Evolutionary conservation across 2,888 invertebrate genomes (phyloP).

Genomic region (Sicus ferrugineus): DNA sequence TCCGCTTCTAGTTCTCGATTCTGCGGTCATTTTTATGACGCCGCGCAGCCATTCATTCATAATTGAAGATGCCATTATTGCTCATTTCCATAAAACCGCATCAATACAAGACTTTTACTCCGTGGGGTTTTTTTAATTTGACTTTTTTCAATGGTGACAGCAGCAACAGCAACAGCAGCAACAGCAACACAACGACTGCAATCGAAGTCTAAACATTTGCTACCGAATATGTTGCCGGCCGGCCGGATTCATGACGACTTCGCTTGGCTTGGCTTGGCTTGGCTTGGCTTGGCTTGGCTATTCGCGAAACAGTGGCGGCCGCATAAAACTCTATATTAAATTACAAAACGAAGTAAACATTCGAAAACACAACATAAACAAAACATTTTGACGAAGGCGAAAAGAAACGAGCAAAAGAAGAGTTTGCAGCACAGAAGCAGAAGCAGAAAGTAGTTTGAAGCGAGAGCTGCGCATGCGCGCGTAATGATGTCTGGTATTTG

Average conservation of each 20-base stretch:
- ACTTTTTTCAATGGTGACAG: too few relatives aligned
- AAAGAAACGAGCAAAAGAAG: conserved; percentile 7
- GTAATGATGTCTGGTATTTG: conserved; percentile 32
- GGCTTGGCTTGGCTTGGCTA: too few relatives aligned
- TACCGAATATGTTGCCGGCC: conserved; percentile 19
- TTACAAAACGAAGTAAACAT: conserved; percentile 10
- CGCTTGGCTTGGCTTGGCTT: neutral
- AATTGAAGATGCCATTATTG: neutral
- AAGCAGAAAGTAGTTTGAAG: neutral
- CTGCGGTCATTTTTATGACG: too few relatives aligned
- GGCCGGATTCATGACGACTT: neutral
- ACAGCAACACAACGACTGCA: conserved; percentile 36
- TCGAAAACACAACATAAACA: conserved; percentile 11
- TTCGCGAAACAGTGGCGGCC: conserved; percentile 3
- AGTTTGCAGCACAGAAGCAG: neutral
- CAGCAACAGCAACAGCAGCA: too few relatives aligned
- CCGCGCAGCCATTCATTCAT: neutral
- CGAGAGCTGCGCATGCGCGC: conserved; percentile 24
- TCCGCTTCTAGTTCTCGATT: too few relatives aligned
- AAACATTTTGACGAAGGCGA: conserved; percentile 12
- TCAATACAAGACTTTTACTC: neutral
- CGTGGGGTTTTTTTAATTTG: neutral
- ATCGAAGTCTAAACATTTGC: conserved; percentile 45
- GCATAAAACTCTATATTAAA: conserved; percentile 13
- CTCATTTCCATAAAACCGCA: neutral